phyloP scores from a whole-genome alignment of 2,888 invertebrate species.

The Hesperia comma region DNA sequence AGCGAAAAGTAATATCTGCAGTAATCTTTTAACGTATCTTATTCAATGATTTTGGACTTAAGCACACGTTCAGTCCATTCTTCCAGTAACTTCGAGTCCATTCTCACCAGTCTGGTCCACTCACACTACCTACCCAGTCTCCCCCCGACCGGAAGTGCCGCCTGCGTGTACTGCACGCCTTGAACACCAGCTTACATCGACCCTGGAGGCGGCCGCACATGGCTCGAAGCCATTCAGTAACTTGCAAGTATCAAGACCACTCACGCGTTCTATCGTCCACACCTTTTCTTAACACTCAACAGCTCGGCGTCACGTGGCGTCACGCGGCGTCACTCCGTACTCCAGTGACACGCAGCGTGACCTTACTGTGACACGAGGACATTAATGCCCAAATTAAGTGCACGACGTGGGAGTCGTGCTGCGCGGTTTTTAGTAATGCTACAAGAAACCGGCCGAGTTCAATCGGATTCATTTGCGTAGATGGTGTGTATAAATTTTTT shows the following conservation, averaged over 20 bases:
- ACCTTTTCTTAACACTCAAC: constrained; percentile 42
- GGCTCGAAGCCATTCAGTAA: neutral
- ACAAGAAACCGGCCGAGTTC: neutral
- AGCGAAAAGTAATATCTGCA: too few species aligned
- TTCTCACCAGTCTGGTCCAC: too few species aligned
- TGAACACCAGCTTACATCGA: too few species aligned
- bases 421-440: constrained; percentile 12
- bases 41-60: too few species aligned
- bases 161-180: too few species aligned
- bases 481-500: neutral
- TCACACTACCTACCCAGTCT: too few species aligned
- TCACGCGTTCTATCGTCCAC: constrained; percentile 30
- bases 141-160: too few species aligned
- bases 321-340: constrained; percentile 30
- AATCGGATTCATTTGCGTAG: neutral
- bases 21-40: too few species aligned
- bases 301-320: too few species aligned
- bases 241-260: constrained; percentile 5
- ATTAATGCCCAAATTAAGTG: constrained; percentile 20
- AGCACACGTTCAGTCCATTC: too few species aligned
- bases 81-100: too few species aligned
- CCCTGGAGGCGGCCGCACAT: too few species aligned
- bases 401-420: constrained; percentile 36
- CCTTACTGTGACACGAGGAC: constrained; percentile 56
- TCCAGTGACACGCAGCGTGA: constrained; percentile 51